These are phyloP conservation scores for Ophioninae sp. DNA, from an alignment of 2,888 invertebrate genomes.

Conservation along the genomic window DNA sequence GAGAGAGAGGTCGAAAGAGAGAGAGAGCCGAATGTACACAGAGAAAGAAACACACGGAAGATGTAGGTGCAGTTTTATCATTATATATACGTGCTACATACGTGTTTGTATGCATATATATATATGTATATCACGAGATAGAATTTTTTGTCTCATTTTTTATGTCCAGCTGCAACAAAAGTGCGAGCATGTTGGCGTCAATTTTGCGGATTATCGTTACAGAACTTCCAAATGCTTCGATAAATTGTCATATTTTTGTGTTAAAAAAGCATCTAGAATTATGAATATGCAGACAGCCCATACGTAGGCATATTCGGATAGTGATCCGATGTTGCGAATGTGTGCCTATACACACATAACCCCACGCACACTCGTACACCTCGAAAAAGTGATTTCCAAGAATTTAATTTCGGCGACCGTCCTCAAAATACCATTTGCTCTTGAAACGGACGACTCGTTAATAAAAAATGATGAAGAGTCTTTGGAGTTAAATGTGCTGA, in stretches of 20 bases:
- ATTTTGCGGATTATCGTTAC: neutral
- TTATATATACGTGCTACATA: neutral
- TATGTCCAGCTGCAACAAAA: neutral
- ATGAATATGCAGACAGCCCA: neutral
- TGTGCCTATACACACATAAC: neutral
- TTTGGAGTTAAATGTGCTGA: neutral
- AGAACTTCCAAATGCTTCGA: neutral
- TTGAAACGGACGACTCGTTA: neutral
- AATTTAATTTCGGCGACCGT: neutral
- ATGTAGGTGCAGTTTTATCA: neutral
- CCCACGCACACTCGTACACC: neutral
- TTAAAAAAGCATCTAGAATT: neutral
- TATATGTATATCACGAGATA: neutral
- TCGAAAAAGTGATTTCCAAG: neutral
- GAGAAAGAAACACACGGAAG: constrained; percentile 2
- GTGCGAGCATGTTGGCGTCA: neutral
- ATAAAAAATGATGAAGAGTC: neutral
- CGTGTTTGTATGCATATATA: neutral
- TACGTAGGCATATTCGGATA: neutral
- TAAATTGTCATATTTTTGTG: neutral
- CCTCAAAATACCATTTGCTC: neutral
- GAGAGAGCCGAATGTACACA: neutral
- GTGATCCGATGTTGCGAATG: neutral
- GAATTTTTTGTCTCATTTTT: neutral
- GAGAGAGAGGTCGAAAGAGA: constrained; percentile 4